A percentile compares a stretch with the other conserved stretches of the same genome.
Evolutionary conservation across 1,140 invertebrate species (phyloP).

Genomic region (Argopecten irradians): DNA sequence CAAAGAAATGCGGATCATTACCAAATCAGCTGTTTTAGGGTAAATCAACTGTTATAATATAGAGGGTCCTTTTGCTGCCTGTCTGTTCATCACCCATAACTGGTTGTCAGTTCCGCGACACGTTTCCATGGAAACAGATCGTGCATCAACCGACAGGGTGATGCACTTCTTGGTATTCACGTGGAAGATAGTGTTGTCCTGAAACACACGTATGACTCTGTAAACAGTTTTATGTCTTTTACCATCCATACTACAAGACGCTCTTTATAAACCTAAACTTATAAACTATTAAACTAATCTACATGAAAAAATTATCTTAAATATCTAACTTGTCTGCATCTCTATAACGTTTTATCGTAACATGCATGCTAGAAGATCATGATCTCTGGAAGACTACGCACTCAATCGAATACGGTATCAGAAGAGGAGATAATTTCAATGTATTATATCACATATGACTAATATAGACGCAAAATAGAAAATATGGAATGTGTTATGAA

Average conservation of each 20-base stretch:
- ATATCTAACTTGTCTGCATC: not conserved
- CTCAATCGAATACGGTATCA: too few species aligned
- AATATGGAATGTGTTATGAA: too few species aligned
- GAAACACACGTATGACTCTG: not conserved
- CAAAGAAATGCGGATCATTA: too few species aligned
- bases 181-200: constrained; percentile 47
- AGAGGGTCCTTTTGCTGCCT: constrained; percentile 29
- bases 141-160: constrained; percentile 38
- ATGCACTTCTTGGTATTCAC: constrained; percentile 26
- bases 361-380: too few species aligned
- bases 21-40: too few species aligned
- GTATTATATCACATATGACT: too few species aligned
- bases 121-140: constrained; percentile 28
- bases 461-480: too few species aligned
- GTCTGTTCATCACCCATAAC: constrained; percentile 42
- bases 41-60: too few species aligned
- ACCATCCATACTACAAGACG: not conserved
- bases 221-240: not conserved
- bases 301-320: not conserved
- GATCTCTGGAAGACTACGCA: too few species aligned
- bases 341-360: not conserved
- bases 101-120: constrained; percentile 47
- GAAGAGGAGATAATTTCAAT: too few species aligned
- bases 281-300: not conserved
- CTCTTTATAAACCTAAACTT: not conserved